Evolutionary conservation across 2,113 vertebrate species (phyloP), one percentile per base, ranked within the genome.

Genomic region (Mesembrinibis cayennensis): DNA sequence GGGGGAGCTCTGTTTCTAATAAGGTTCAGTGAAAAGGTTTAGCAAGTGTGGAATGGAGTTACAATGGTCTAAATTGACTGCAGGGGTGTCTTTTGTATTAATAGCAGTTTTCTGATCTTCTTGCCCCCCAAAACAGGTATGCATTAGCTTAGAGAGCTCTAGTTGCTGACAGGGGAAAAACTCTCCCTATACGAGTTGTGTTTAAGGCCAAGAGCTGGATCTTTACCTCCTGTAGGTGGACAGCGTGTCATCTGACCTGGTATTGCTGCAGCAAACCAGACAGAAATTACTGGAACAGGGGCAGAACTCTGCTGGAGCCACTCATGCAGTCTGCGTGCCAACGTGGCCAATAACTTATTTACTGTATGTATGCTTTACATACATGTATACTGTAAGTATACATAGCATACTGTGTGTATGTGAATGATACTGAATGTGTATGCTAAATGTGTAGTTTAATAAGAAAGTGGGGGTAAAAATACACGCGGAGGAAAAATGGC

Each of bases 11-110:
- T 90, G 92, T 34, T 96, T 84, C 89, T 83, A 80, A 71, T 92
- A 50, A 91, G 69, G 25, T 38, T 72, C 9, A 34, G 38, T 79
- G 89, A 76, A 94, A 88, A 92, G 38, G 58, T 95, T 95, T 92
- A 96, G 89, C 92, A 87, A 88, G 74, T 86, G 71, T 73, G 40
- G 76, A 58, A 45, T 23, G 49, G 45, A 66, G 65, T 73, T 94
- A 40, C 25, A 79, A 19, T 7, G 7, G 50, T 85, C 66, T 73
- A 72, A 87, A 66, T 23, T 49, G 73, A 56, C 62, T 80, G 49
- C 40, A 44, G 32, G 47, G 27, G 7, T 84, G 65, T 84, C 55
- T 77, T 91, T 38, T 73, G n/a, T 62, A 23, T 69, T 85, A 78
- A 59, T 47, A 78, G 19, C 1, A 1, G 3, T 52, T 82, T 77